Evolutionary conservation across 2,797 vertebrate genomes (phyloP).

Genomic region (Tragopan temminckii): DNA sequence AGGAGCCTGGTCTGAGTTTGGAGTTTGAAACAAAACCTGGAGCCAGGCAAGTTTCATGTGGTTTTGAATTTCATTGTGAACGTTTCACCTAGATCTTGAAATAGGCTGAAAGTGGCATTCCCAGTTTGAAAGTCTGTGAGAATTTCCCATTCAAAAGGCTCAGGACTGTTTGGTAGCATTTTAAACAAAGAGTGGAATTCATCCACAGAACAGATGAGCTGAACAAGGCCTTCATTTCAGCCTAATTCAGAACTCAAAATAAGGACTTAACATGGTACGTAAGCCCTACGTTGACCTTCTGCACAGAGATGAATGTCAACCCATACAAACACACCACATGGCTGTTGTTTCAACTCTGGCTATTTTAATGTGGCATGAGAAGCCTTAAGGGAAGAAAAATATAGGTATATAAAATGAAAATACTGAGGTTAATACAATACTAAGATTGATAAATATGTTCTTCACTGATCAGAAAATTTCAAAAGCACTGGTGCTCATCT

Average conservation of each 20-base stretch:
- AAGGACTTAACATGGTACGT: neutral
- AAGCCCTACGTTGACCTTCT: neutral
- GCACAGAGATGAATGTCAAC: neutral
- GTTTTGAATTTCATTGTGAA: conserved; percentile 61
- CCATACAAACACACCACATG: neutral
- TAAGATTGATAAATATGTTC: neutral
- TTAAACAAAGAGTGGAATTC: conserved; percentile 32
- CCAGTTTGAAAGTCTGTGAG: conserved; percentile 68
- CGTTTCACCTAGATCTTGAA: conserved; percentile 62
- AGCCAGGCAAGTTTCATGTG: conserved; percentile 39
- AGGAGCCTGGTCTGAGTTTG: neutral
- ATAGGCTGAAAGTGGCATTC: conserved; percentile 73
- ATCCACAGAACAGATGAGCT: neutral
- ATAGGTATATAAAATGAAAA: conserved; percentile 1
- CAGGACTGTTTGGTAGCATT: conserved; percentile 58
- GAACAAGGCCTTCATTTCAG: conserved; percentile 26
- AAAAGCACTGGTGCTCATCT: neutral
- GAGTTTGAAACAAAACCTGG: conserved; percentile 47
- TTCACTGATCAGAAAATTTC: neutral
- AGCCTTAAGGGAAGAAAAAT: conserved; percentile 3
- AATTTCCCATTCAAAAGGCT: conserved; percentile 74
- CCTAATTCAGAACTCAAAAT: conserved; percentile 24
- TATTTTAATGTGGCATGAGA: conserved; percentile 19
- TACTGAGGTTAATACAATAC: neutral
- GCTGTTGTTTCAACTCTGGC: neutral